A percentile compares a stretch with the other conserved stretches of the same genome.
Conservation (phyloP, 2,797 vertebrate species). For the Lagocephalus sceleratus region DNA sequence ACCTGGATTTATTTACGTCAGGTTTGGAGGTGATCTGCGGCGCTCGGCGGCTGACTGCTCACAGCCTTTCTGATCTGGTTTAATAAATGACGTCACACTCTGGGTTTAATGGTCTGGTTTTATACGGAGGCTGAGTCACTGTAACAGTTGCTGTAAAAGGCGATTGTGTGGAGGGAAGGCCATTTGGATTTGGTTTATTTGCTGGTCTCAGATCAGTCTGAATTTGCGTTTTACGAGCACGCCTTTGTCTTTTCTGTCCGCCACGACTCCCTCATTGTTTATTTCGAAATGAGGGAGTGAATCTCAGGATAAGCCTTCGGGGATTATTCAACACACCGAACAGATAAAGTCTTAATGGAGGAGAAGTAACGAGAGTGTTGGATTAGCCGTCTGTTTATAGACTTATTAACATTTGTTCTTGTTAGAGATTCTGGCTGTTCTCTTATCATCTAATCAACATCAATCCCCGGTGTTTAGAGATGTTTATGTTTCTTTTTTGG, state of each 20-base stretch:
- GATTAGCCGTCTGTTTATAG: too few relatives aligned
- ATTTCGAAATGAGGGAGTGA: neutral
- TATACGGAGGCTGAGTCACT: conserved; percentile 50
- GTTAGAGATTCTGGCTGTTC: too few relatives aligned
- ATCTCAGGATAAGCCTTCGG: neutral
- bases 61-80: conserved; percentile 46
- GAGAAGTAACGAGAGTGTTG: too few relatives aligned
- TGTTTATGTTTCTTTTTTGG: too few relatives aligned
- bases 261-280: neutral
- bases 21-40: conserved; percentile 45
- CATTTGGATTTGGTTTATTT: conserved; percentile 5
- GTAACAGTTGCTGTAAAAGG: conserved; percentile 27
- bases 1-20: conserved; percentile 6
- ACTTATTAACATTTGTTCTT: too few relatives aligned
- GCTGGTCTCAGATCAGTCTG: conserved; percentile 1
- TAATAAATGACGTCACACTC: conserved; percentile 47
- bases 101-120: conserved; percentile 42
- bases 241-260: neutral
- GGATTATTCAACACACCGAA: neutral
- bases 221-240: neutral
- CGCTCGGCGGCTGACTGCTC: conserved; percentile 36
- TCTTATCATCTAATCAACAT: too few relatives aligned
- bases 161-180: conserved; percentile 9
- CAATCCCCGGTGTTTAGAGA: too few relatives aligned
- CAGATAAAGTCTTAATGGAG: too few relatives aligned